Base-by-base conservation (phyloP, 2,888 invertebrate genomes). In the Drosophila pseudotalamancana region DNA sequence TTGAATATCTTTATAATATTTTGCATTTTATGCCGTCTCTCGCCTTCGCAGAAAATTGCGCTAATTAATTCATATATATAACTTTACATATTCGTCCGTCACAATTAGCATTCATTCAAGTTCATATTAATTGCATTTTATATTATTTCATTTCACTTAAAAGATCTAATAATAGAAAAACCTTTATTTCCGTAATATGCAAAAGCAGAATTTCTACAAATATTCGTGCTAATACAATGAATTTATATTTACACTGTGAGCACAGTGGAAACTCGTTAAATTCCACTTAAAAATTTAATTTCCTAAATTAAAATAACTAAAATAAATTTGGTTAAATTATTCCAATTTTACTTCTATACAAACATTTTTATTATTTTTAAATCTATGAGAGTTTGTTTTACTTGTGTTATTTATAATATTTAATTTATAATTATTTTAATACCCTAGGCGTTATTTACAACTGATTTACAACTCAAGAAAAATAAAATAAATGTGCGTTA, bases 41-140 rank as follows among this genome's bases (percentile, higher is more conserved):
- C 16, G 60, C 83, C 85, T 62, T 32, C 65, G 56, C 56, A 48
- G 11, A 51, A 31, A 78, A 75, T 67, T 73, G 60, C 12, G 62
- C 80, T 50, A 79, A 81, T 81, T 73, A 82, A 80, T 84, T 75
- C 42, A 45, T 46, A 54, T 42, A 21, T n/a, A 43, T 27, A 54
- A 51, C 67, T 60, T 54, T 18, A 42, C 50, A 51, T 61, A 61
- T 64, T 59, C 50, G 60, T n/a, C 37, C 43, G 40, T 45, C 71
- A 82, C 50, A 67, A 79, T 85, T 85, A 69, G 77, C 86, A 82
- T 77, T 40, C 19, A 31, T 40, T 76, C 76, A 76, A 76, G 78
- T 61, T 35, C 76, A 43, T 48, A 71, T 66, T 51, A 68, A 76
- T 61, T 72, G 61, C 45, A 78, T 71, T 62, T 56, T 53, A 55